Conservation (phyloP, 1,140 invertebrate species). For the Bombus ignitus region DNA sequence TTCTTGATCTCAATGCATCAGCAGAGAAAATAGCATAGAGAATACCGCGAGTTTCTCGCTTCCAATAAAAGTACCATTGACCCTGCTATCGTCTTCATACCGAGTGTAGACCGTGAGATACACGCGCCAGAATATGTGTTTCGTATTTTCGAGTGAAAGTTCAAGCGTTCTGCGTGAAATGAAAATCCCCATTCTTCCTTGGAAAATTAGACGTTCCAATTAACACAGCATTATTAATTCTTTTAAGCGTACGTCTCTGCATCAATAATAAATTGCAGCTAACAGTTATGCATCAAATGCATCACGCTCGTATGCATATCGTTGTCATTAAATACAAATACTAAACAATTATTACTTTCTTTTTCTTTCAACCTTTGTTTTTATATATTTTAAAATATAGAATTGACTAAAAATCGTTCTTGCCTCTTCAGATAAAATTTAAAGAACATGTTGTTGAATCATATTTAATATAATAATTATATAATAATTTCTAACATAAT, state of each 20-base stretch:
- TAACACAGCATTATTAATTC: no score
- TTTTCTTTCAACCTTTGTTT: not conserved
- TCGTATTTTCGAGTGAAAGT: conserved; percentile 29
- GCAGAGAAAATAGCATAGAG: conserved; percentile 3
- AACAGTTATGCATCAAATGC: no score
- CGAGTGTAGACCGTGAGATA: conserved; percentile 3
- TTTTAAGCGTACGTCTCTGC: no score
- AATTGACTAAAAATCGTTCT: not conserved
- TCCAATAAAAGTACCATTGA: conserved; percentile 34
- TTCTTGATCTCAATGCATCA: not conserved
- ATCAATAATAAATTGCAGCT: no score
- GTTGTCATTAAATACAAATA: no score
- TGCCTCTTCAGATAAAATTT: no score
- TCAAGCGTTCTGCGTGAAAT: not conserved
- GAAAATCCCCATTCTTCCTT: not conserved
- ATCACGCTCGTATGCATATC: no score
- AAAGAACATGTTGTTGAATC: not conserved
- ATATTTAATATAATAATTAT: no score
- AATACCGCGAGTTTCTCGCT: conserved; percentile 31
- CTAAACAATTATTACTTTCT: no score
- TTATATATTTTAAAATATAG: not conserved
- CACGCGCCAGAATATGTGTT: not conserved
- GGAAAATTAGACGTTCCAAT: not conserved
- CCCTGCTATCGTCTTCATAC: not conserved
- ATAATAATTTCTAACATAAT: no score